These are phyloP conservation scores for Campylomormyrus tamandua DNA, from an alignment of 2,113 vertebrate species.

Conservation along the genomic window DNA sequence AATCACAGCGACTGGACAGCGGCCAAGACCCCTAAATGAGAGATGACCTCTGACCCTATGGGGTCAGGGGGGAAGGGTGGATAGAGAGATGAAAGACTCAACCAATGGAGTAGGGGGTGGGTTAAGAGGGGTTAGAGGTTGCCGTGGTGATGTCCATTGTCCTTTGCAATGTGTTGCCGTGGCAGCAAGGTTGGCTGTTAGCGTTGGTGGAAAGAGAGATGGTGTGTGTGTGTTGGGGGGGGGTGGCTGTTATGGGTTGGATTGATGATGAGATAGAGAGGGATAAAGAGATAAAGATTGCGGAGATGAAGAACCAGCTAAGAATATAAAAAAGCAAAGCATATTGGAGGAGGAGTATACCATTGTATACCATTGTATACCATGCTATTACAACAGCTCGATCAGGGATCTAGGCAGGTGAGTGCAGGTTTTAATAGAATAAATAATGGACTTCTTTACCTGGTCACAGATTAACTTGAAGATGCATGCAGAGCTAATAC, in stretches of 20 bases:
- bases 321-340: constrained; percentile 26
- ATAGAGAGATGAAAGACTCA: constrained; percentile 68
- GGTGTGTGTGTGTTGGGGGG: constrained; percentile 36
- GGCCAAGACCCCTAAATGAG: constrained; percentile 71
- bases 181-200: constrained; percentile 65
- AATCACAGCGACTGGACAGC: constrained; percentile 71
- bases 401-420: not conserved
- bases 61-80: constrained; percentile 67
- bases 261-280: not conserved
- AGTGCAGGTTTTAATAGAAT: not conserved
- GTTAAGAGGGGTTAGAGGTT: constrained; percentile 72
- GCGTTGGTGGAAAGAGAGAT: constrained; percentile 52
- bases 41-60: constrained; percentile 58
- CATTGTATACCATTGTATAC: not conserved
- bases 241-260: constrained; percentile 21
- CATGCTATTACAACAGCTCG: not conserved
- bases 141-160: constrained; percentile 68
- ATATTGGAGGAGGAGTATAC: not conserved
- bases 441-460: not conserved
- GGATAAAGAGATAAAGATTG: constrained; percentile 32
- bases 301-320: constrained; percentile 31
- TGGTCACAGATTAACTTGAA: not conserved
- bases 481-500: not conserved
- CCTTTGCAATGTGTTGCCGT: constrained; percentile 61
- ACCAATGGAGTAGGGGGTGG: constrained; percentile 56